Evolutionary conservation across 2,888 invertebrate genomes (phyloP).

Genomic region (Ellobium chinense): DNA sequence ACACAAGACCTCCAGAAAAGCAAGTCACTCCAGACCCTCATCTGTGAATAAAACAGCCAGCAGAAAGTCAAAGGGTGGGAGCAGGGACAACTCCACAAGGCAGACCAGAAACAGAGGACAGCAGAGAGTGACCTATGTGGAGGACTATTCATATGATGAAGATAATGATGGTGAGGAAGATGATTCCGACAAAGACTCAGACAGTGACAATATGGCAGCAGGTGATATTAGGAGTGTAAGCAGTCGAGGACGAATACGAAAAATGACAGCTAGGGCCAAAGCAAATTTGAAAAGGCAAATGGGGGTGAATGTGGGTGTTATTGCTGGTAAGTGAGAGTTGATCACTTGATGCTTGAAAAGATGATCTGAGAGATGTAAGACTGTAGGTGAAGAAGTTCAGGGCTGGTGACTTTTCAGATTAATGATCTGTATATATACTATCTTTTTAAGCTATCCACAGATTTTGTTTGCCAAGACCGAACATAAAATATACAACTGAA

Average conservation of each 20-base stretch:
- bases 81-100: slow-evolving; percentile 27
- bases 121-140: slow-evolving; percentile 75
- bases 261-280: slow-evolving; percentile 83
- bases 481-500: too few species aligned
- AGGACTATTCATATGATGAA: slow-evolving; percentile 62
- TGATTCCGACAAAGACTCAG: slow-evolving; percentile 16
- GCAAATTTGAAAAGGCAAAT: slow-evolving; percentile 36
- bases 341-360: too few species aligned
- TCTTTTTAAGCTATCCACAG: too few species aligned
- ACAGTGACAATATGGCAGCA: slow-evolving; percentile 47
- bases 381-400: too few species aligned
- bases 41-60: not conserved
- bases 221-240: slow-evolving; percentile 81
- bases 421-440: too few species aligned
- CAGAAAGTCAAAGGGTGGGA: not conserved
- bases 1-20: not conserved
- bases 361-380: too few species aligned
- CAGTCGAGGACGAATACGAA: slow-evolving; percentile 91
- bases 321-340: not conserved
- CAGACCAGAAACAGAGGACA: slow-evolving; percentile 76
- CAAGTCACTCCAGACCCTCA: not conserved
- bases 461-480: too few species aligned
- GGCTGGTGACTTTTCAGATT: too few species aligned
- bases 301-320: not conserved
- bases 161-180: slow-evolving; percentile 50